These are phyloP conservation scores for Cydia splendana DNA, from an alignment of 1,140 invertebrate genomes.

Conservation along the genomic window DNA sequence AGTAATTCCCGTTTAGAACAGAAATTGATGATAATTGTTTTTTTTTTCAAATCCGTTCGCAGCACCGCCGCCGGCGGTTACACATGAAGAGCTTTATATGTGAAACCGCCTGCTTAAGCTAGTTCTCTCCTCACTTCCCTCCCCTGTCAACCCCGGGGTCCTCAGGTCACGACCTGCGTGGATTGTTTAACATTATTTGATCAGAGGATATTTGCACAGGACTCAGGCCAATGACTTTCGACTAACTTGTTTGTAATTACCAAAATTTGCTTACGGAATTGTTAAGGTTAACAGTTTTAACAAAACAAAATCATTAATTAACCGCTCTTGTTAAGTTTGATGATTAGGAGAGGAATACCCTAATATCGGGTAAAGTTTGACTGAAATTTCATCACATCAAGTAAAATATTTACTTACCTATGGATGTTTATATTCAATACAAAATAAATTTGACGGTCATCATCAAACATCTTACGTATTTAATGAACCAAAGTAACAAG, in stretches of 20 bases:
- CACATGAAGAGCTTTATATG: background rate
- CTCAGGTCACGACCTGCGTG: constrained; percentile 2
- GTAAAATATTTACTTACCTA: background rate
- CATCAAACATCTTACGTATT: background rate
- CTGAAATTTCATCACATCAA: background rate
- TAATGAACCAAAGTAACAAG: background rate
- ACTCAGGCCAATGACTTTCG: background rate
- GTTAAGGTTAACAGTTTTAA: background rate
- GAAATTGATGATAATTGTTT: background rate
- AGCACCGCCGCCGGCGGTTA: too few relatives aligned
- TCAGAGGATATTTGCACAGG: constrained; percentile 21
- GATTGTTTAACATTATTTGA: constrained; percentile 6
- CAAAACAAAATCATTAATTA: constrained; percentile 20
- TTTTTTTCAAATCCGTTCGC: background rate
- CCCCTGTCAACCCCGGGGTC: background rate
- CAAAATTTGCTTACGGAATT: constrained; percentile 13
- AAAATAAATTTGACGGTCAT: background rate
- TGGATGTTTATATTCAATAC: background rate
- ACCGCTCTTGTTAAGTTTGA: background rate
- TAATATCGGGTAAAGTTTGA: background rate
- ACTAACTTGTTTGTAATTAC: constrained; percentile 15
- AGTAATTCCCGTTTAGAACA: too few relatives aligned
- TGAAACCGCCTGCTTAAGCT: background rate
- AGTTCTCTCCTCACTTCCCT: background rate
- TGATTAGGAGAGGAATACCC: background rate